Percentiles rank a stretch among this genome's conserved stretches.
phyloP scores from a whole-genome alignment of 53 echinoderm and acorn worm genomes.

The Echinarachnius parma region DNA sequence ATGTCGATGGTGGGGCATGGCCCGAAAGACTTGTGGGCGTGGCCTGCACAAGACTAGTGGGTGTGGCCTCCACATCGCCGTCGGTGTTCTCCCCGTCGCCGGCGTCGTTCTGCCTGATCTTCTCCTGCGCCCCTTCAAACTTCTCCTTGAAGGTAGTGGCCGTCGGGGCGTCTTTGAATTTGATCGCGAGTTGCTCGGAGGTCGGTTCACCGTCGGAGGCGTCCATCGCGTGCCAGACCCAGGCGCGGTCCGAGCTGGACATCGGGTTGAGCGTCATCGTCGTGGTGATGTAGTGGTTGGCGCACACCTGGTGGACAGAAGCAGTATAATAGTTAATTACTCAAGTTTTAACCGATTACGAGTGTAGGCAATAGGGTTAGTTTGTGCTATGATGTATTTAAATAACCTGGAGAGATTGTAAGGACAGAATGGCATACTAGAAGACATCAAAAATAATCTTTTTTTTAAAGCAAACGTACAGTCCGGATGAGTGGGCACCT shows the following conservation, averaged over 20 bases:
- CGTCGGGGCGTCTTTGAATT: constrained; percentile 42
- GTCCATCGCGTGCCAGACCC: constrained; percentile 78
- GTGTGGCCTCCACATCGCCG: neutral
- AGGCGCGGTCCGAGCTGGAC: constrained; percentile 45
- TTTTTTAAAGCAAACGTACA: no score
- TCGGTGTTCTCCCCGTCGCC: neutral
- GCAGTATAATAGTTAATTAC: no score
- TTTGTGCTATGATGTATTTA: no score
- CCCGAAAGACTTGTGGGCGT: no score
- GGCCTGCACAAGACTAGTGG: no score
- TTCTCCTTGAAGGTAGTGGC: constrained; percentile 52
- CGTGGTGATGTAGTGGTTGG: constrained; percentile 56
- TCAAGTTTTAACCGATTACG: no score
- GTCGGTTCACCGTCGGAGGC: constrained; percentile 48
- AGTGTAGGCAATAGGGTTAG: no score
- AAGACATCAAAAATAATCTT: no score
- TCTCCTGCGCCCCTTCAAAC: constrained; percentile 38
- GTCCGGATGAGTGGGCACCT: no score
- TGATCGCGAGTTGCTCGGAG: constrained; percentile 57
- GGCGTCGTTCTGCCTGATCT: constrained; percentile 9
- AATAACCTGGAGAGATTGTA: no score
- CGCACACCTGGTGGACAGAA: constrained; percentile 55
- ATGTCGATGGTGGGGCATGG: neutral
- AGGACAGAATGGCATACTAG: no score
- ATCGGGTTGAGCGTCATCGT: constrained; percentile 41